Percentiles rank a stretch among this genome's conserved stretches.
Conservation (phyloP, 1,140 invertebrate species). For the Scaptomyza montana region DNA sequence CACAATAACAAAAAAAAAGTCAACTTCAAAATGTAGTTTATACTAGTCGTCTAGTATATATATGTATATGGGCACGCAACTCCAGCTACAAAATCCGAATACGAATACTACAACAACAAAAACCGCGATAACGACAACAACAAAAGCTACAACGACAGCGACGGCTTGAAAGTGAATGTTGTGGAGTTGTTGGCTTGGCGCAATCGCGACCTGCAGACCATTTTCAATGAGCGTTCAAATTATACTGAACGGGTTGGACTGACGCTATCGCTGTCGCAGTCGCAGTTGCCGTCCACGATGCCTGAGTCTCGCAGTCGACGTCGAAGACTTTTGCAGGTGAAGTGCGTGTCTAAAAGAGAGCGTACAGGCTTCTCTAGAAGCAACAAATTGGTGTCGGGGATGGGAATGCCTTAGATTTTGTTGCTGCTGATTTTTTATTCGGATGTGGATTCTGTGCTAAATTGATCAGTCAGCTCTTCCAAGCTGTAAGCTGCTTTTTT, state of each 20-base stretch:
- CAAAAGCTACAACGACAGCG: not conserved
- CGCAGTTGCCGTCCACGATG: not conserved
- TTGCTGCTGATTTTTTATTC: not conserved
- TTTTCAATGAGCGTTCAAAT: slow-evolving; percentile 79
- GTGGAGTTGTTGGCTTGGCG: slow-evolving; percentile 42
- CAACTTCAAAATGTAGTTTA: slow-evolving; percentile 21
- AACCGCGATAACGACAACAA: not conserved
- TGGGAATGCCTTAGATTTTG: slow-evolving; percentile 18
- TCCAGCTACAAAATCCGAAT: slow-evolving; percentile 6
- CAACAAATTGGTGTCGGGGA: not conserved
- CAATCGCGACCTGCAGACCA: slow-evolving; percentile 75
- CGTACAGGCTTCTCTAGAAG: slow-evolving; percentile 36
- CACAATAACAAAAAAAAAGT: slow-evolving; percentile 45
- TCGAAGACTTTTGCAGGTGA: slow-evolving; percentile 1
- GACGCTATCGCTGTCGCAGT: slow-evolving; percentile 31
- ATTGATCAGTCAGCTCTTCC: slow-evolving; percentile 9
- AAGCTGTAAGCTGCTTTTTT: slow-evolving; percentile 5
- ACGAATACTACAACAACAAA: not conserved
- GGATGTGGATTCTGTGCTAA: slow-evolving; percentile 34
- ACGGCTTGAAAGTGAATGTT: slow-evolving; percentile 28
- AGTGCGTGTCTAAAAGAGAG: slow-evolving; percentile 37
- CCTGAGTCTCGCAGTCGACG: not conserved
- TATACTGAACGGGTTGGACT: slow-evolving; percentile 57
- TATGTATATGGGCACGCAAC: slow-evolving; percentile 34
- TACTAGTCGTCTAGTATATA: not conserved